phyloP scores from a whole-genome alignment of 2,113 vertebrate genomes.

The Pogonocichla stellata region DNA sequence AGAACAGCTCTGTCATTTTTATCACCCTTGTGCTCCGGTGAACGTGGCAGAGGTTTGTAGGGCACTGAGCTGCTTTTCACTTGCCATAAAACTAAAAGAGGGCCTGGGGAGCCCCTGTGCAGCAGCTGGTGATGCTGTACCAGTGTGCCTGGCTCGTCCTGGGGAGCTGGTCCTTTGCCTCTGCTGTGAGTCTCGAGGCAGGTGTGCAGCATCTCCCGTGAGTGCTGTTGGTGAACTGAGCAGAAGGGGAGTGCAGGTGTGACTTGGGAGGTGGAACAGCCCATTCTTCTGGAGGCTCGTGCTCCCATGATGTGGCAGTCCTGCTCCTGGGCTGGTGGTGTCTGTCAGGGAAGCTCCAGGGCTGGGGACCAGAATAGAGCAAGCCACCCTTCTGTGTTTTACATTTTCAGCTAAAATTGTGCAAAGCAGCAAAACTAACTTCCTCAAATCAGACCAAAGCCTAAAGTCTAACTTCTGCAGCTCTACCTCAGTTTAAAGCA shows the following conservation, averaged over 20 bases:
- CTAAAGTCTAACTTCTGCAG: background rate
- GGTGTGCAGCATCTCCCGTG: rapidly evolving
- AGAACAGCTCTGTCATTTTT: background rate
- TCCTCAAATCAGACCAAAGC: background rate
- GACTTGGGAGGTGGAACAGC: background rate
- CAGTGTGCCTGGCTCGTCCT: background rate
- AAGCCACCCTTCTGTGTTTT: background rate
- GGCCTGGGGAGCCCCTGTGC: background rate
- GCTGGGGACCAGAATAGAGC: background rate
- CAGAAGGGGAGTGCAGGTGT: background rate
- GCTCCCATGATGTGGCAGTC: background rate
- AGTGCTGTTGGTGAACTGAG: background rate
- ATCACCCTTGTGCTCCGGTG: background rate
- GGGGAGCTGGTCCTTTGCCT: background rate
- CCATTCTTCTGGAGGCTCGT: rapidly evolving
- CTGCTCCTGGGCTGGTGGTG: background rate
- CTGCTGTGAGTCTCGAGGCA: rapidly evolving
- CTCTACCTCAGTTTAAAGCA: background rate
- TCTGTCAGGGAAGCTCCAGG: background rate
- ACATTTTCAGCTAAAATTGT: background rate
- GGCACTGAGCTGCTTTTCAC: background rate
- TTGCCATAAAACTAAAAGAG: background rate
- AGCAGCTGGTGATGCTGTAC: background rate
- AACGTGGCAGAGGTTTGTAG: background rate
- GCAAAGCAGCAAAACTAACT: background rate